These are phyloP conservation scores for Apodemia zela DNA, from an alignment of 2,888 invertebrate species.

Conservation along the genomic window DNA sequence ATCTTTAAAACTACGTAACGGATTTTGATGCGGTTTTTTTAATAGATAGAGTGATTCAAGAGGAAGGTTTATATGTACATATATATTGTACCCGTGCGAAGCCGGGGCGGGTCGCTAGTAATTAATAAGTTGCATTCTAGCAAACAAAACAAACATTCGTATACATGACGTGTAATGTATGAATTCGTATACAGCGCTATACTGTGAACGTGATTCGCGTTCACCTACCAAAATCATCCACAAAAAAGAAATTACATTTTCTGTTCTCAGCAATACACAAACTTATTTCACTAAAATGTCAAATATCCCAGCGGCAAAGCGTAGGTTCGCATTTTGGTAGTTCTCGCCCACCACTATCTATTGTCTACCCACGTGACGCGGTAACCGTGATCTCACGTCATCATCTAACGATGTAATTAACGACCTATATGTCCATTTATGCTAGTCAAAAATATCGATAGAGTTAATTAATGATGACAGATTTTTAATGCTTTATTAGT, in stretches of 20 bases:
- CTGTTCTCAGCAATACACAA: neutral
- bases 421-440: slow-evolving; percentile 30
- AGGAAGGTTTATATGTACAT: too few species aligned
- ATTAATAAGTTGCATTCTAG: too few species aligned
- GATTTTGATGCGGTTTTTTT: too few species aligned
- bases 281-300: slow-evolving; percentile 1
- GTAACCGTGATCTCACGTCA: slow-evolving; percentile 62
- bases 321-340: slow-evolving; percentile 67
- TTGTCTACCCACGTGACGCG: slow-evolving; percentile 65
- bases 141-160: too few species aligned
- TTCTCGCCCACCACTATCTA: slow-evolving; percentile 58
- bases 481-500: slow-evolving; percentile 10
- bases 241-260: neutral
- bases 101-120: too few species aligned
- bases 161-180: neutral
- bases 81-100: too few species aligned
- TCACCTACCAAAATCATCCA: neutral
- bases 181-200: neutral
- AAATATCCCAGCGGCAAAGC: slow-evolving; percentile 34
- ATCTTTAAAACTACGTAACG: too few species aligned
- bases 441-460: slow-evolving; percentile 25
- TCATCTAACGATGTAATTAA: slow-evolving; percentile 49
- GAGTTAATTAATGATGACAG: slow-evolving; percentile 31
- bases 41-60: too few species aligned
- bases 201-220: neutral